Percentiles rank a stretch among this genome's conserved stretches.
Conservation (phyloP, 2,888 invertebrate genomes). For the Caenorhabditis sinica region DNA sequence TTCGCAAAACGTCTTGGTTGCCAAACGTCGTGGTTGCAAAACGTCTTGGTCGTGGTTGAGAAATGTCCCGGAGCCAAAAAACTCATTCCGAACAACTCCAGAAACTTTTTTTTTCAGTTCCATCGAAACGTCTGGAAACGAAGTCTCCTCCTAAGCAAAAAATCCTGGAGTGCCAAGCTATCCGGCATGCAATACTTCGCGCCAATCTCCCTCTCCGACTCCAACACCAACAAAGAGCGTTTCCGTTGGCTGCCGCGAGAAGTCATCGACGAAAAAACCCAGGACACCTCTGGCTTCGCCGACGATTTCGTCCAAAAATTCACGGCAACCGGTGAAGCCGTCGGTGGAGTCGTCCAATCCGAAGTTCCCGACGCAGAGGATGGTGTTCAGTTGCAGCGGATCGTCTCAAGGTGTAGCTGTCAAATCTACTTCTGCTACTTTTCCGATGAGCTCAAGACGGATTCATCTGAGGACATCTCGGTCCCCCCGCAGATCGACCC, state of each 20-base stretch:
- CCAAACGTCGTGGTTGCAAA: too few relatives aligned
- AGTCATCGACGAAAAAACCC: slow-evolving; percentile 89
- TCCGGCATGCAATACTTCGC: slow-evolving; percentile 99
- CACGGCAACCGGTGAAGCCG: slow-evolving; percentile 93
- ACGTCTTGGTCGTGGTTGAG: too few relatives aligned
- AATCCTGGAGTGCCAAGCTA: slow-evolving; percentile 95
- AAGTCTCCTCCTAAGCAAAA: slow-evolving; percentile 92
- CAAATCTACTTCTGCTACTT: slow-evolving; percentile 91
- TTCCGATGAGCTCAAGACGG: slow-evolving; percentile 88
- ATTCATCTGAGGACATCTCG: slow-evolving; percentile 67
- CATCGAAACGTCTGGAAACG: slow-evolving; percentile 93
- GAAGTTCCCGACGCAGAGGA: slow-evolving; percentile 47
- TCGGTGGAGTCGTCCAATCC: slow-evolving; percentile 94
- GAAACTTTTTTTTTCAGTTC: slow-evolving; percentile 85
- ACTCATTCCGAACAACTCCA: too few relatives aligned
- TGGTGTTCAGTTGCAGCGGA: slow-evolving; percentile 90
- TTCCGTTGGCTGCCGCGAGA: slow-evolving; percentile 96
- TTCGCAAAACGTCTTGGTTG: too few relatives aligned
- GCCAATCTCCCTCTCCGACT: slow-evolving; percentile 91
- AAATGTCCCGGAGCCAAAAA: too few relatives aligned
- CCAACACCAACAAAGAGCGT: slow-evolving; percentile 55
- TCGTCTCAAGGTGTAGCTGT: slow-evolving; percentile 97
- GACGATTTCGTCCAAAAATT: slow-evolving; percentile 86
- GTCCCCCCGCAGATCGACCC: slow-evolving; percentile 60
- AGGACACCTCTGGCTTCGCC: slow-evolving; percentile 62